phyloP scores from a whole-genome alignment of 2,113 vertebrate species.

The Siniperca chuatsi region DNA sequence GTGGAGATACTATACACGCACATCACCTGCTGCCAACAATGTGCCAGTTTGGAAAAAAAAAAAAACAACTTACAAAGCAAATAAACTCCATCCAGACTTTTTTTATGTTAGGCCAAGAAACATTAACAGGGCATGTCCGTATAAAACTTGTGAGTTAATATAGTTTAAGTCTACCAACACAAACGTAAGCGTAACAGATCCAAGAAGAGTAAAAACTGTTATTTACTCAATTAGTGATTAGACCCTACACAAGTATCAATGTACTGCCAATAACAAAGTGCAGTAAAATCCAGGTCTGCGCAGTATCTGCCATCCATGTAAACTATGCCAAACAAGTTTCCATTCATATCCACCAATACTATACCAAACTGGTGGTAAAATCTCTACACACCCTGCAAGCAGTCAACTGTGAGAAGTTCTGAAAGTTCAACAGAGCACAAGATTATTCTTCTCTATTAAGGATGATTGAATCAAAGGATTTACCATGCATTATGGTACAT shows the following conservation, averaged over 20 bases:
- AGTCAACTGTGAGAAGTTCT: slow-evolving; percentile 18
- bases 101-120: slow-evolving; percentile 13
- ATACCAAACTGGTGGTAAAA: background rate
- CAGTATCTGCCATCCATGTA: background rate
- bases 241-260: background rate
- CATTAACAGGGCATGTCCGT: background rate
- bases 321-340: slow-evolving; percentile 2
- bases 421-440: slow-evolving; percentile 33
- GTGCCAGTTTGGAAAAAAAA: background rate
- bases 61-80: background rate
- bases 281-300: background rate
- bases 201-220: slow-evolving; percentile 5
- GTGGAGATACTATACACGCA: background rate
- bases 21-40: slow-evolving; percentile 47
- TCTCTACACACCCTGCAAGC: background rate
- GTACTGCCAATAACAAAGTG: background rate
- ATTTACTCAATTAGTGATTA: slow-evolving; percentile 13
- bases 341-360: background rate
- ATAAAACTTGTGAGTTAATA: background rate
- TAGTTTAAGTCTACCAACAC: background rate
- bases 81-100: background rate
- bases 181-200: background rate
- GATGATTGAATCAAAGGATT: slow-evolving; percentile 36
- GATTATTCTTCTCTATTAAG: background rate
- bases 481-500: slow-evolving; percentile 64